These are phyloP conservation scores for Oryctes rhinoceros DNA, from an alignment of 1,140 invertebrate genomes.

Conservation along the genomic window DNA sequence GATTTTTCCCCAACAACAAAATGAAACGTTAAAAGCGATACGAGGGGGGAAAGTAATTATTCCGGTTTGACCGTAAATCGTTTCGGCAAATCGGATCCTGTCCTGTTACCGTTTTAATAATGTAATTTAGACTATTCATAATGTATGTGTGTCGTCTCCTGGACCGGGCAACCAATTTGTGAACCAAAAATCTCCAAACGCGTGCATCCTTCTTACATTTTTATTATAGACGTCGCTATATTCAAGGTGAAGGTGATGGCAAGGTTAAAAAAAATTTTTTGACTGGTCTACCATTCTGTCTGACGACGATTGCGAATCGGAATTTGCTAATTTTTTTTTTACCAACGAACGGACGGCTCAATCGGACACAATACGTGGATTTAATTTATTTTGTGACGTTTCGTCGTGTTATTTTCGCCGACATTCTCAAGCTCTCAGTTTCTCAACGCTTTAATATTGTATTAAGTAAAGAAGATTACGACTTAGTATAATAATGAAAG, in stretches of 20 bases:
- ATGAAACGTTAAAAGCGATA: background rate
- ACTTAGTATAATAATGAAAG: too few species aligned
- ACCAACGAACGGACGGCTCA: too few species aligned
- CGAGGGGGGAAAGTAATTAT: background rate
- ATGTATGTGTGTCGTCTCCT: background rate
- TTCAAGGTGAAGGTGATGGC: slow-evolving; percentile 36
- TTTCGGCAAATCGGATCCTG: background rate
- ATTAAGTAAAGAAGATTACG: too few species aligned
- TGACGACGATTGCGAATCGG: too few species aligned
- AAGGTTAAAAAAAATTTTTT: slow-evolving; percentile 23
- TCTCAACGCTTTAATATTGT: too few species aligned
- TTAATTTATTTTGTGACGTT: too few species aligned
- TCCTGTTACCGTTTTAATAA: slow-evolving; percentile 11
- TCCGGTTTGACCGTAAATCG: too few species aligned
- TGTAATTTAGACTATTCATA: slow-evolving; percentile 24
- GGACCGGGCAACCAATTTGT: background rate
- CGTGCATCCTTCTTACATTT: slow-evolving; percentile 26
- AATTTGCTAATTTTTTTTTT: too few species aligned
- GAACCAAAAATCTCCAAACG: slow-evolving; percentile 26
- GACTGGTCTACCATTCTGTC: background rate
- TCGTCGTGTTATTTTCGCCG: too few species aligned
- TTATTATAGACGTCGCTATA: background rate
- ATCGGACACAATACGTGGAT: too few species aligned
- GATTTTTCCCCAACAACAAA: too few species aligned
- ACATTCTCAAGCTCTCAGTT: too few species aligned